These are phyloP conservation scores for Vollenhovia emeryi DNA, from an alignment of 1,140 invertebrate genomes.

Conservation along the genomic window DNA sequence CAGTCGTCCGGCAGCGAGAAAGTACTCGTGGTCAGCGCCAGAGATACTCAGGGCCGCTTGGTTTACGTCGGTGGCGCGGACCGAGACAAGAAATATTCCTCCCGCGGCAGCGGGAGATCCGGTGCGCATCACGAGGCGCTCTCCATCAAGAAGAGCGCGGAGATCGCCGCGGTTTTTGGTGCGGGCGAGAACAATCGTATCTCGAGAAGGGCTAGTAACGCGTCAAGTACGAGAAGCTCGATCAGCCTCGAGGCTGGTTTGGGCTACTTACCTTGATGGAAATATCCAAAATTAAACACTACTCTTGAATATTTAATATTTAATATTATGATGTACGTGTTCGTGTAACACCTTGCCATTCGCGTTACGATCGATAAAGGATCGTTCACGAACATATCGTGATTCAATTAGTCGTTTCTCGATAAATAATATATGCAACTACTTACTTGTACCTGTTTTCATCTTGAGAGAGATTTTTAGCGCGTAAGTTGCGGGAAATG, in stretches of 20 bases:
- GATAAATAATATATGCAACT: conserved; percentile 18
- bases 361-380: neutral
- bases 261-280: conserved; percentile 81
- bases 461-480: conserved; percentile 19
- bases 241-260: conserved; percentile 83
- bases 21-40: conserved; percentile 86
- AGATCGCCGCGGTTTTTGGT: conserved; percentile 93
- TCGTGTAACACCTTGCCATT: conserved; percentile 44
- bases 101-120: conserved; percentile 72
- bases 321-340: conserved; percentile 10
- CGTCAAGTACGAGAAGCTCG: conserved; percentile 81
- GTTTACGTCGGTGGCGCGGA: conserved; percentile 86
- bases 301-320: conserved; percentile 10
- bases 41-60: conserved; percentile 86
- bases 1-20: conserved; percentile 82
- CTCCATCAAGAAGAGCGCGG: conserved; percentile 94
- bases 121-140: conserved; percentile 89
- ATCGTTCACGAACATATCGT: conserved; percentile 34
- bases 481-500: conserved; percentile 1
- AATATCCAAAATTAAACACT: neutral
- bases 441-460: conserved; percentile 52
- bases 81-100: conserved; percentile 77
- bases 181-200: conserved; percentile 68
- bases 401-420: conserved; percentile 43
- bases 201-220: conserved; percentile 78